Evolutionary conservation across 2,797 vertebrate genomes (phyloP), one percentile per base, ranked within the genome.

Genomic region (Austrolebias charrua): DNA sequence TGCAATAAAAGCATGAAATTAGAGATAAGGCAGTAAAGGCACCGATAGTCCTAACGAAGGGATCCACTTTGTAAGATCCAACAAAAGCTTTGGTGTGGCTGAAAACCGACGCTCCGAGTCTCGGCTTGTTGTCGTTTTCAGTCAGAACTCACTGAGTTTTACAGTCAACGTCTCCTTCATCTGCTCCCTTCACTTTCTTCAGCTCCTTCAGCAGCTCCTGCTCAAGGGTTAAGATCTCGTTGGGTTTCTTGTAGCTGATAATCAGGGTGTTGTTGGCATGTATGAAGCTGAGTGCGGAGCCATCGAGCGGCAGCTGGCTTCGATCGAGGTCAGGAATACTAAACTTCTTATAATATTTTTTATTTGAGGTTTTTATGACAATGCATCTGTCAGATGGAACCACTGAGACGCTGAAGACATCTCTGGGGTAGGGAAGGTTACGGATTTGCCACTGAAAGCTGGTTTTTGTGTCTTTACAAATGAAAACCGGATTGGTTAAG

Each of bases 341-440:
- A 87, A 98, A 98, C 89, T 95, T 98, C 82, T 98, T 99, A 78
- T 94, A 98, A 90, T 98, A 99, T 88, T 99, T 99, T 88, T 98
- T 99, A 90, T 99, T 99, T 71, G 92, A 93, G 15, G 98, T 99
- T 80, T 92, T 92, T 76, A 99, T 74, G 62, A 95, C 66, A 73
- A 97, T 89, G 78, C 92, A 93, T 83, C 92, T 92, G 66, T 97
- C 94, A 62, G 86, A 83, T 28, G 93, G 85, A 61, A 96, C 94
- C 75, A 93, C 89, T 0, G 75, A 90, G 74, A 98, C 78, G 2
- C 79, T 92, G 73, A 96, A 98, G 56, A 96, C 94, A n/a, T 98
- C 95, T 80, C 90, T 92, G 29, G 95, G 93, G 71, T 95, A 98
- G 4, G 96, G 93, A 68, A 99, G 94, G 86, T 98, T 99, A 40